Evolutionary conservation across 2,888 invertebrate genomes (phyloP).

Genomic region (Drosophila rubida): DNA sequence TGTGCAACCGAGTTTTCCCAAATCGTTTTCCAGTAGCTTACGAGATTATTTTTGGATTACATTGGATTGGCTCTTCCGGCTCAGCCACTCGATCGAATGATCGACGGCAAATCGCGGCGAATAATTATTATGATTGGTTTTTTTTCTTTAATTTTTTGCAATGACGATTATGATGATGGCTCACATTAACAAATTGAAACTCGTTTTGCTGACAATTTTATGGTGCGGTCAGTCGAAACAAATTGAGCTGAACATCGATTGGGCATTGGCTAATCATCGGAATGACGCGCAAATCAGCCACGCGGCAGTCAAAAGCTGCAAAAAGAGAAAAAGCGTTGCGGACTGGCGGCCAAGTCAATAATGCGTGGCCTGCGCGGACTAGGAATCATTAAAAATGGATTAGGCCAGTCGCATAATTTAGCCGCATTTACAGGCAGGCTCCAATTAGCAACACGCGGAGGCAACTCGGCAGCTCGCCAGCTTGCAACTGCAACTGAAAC

Average conservation of each 20-base stretch:
- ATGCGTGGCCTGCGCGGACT: conserved; percentile 9
- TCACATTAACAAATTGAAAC: conserved; percentile 58
- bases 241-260: conserved; percentile 60
- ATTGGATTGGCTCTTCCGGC: conserved; percentile 9
- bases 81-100: conserved; percentile 2
- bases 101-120: conserved; percentile 11
- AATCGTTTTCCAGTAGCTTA: conserved; percentile 36
- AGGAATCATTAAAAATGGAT: conserved; percentile 79
- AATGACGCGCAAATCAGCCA: conserved; percentile 44
- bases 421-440: conserved; percentile 47
- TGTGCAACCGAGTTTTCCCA: conserved; percentile 23
- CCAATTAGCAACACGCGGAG: conserved; percentile 57
- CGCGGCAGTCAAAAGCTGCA: conserved; percentile 18
- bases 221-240: conserved; percentile 44
- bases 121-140: conserved; percentile 13
- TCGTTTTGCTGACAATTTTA: conserved; percentile 70
- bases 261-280: conserved; percentile 62
- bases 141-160: conserved; percentile 6
- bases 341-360: conserved; percentile 6
- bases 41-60: conserved; percentile 7
- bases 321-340: not conserved
- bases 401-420: conserved; percentile 75
- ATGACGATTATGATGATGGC: conserved; percentile 26
- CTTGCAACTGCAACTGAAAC: conserved; percentile 18
- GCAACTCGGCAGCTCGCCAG: conserved; percentile 15